A percentile compares a stretch with the other conserved stretches of the same genome.
Conservation (phyloP, 2,113 vertebrate species). For the Morphnarchus princeps region DNA sequence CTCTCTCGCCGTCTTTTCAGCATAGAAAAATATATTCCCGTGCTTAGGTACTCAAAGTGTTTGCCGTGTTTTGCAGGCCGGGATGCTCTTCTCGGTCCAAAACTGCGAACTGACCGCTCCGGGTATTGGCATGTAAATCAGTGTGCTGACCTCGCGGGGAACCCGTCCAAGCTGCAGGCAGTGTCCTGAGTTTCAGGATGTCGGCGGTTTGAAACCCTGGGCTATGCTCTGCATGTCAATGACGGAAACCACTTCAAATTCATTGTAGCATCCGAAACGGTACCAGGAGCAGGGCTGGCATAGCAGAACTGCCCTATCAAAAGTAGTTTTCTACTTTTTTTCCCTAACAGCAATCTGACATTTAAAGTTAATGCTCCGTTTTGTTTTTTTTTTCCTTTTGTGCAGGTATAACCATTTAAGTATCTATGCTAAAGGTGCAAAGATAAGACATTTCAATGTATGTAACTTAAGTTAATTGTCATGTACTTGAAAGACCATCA, state of each 20-base stretch:
- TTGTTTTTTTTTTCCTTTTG: neutral
- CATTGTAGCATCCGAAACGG: neutral
- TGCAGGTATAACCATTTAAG: neutral
- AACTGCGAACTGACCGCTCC: neutral
- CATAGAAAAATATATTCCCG: slow-evolving; percentile 44
- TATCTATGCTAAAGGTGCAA: neutral
- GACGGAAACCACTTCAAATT: slow-evolving; percentile 46
- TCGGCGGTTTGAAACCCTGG: slow-evolving; percentile 1
- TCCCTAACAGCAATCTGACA: neutral
- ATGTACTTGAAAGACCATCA: neutral
- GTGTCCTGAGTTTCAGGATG: slow-evolving; percentile 44
- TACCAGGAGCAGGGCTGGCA: neutral
- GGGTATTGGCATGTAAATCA: slow-evolving; percentile 66
- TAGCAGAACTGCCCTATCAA: neutral
- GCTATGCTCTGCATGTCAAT: slow-evolving; percentile 52
- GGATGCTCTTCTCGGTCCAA: slow-evolving; percentile 32
- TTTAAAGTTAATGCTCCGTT: neutral
- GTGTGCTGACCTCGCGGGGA: slow-evolving; percentile 54
- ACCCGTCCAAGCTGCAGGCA: slow-evolving; percentile 3
- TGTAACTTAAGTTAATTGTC: neutral
- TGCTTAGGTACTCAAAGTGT: slow-evolving; percentile 33
- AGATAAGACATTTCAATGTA: neutral
- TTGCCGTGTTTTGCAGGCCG: neutral
- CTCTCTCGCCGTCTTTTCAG: slow-evolving; percentile 25
- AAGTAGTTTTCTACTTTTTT: slow-evolving; percentile 16